Evolutionary conservation across 2,888 invertebrate species (phyloP).

Genomic region (Griposia aprilina): DNA sequence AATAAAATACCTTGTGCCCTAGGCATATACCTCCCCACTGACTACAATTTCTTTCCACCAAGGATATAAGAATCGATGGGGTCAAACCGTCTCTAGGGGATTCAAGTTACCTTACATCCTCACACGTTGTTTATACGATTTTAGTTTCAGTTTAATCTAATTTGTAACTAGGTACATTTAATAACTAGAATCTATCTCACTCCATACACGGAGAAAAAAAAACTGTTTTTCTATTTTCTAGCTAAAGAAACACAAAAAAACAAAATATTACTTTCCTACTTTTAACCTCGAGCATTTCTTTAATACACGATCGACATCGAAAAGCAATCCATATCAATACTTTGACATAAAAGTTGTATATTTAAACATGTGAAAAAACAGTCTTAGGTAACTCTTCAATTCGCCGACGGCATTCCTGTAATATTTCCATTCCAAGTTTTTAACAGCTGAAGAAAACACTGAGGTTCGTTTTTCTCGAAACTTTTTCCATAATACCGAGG

Average conservation of each 20-base stretch:
- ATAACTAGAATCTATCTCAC: no score
- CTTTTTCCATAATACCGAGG: slow-evolving; percentile 55
- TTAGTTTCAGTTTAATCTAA: background rate
- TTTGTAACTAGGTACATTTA: no score
- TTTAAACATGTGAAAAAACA: slow-evolving; percentile 25
- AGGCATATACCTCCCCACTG: background rate
- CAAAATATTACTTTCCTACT: background rate
- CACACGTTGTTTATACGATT: background rate
- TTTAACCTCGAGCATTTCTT: background rate
- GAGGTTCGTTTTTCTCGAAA: slow-evolving; percentile 31
- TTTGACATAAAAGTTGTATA: slow-evolving; percentile 26
- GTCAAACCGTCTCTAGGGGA: background rate
- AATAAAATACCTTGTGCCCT: background rate
- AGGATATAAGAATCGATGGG: slow-evolving; percentile 1
- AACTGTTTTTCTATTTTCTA: background rate
- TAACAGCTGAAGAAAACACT: slow-evolving; percentile 59
- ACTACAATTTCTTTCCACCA: background rate
- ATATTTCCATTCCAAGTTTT: slow-evolving; percentile 57
- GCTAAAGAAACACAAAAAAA: background rate
- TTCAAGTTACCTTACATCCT: background rate
- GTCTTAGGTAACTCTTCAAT: slow-evolving; percentile 22
- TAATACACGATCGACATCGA: background rate
- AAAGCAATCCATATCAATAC: slow-evolving; percentile 36
- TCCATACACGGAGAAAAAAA: background rate
- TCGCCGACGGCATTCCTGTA: slow-evolving; percentile 43